These are phyloP conservation scores for Zelleria hepariella DNA, from an alignment of 2,888 invertebrate genomes.

Conservation along the genomic window DNA sequence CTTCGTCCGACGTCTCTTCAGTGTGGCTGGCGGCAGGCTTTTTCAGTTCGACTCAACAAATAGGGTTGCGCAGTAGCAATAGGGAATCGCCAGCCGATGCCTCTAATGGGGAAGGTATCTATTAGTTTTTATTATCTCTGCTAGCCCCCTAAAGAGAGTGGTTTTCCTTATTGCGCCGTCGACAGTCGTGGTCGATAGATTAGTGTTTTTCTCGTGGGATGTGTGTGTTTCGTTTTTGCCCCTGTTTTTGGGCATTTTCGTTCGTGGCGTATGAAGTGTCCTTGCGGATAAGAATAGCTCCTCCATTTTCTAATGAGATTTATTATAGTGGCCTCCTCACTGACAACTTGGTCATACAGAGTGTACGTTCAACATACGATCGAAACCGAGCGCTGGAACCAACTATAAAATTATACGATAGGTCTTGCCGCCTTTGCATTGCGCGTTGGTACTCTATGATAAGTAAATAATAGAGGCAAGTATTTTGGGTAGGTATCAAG, in stretches of 20 bases:
- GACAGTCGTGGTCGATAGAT: conserved; percentile 2
- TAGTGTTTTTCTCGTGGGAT: background rate
- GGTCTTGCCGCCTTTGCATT: no score
- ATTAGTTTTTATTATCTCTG: conserved; percentile 31
- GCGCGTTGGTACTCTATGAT: no score
- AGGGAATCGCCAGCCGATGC: background rate
- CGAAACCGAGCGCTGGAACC: no score
- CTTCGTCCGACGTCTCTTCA: no score
- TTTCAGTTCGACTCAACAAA: background rate
- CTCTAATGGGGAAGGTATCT: conserved; percentile 21
- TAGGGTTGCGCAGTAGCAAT: background rate
- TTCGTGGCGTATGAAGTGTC: background rate
- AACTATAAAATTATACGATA: no score
- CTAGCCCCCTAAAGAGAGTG: conserved; percentile 2
- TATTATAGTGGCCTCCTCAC: no score
- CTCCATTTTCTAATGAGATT: no score
- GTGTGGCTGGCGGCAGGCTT: no score
- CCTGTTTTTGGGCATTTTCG: background rate
- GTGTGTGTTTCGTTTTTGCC: background rate
- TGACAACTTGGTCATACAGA: no score
- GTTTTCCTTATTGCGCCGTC: conserved; percentile 3
- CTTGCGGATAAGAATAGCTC: background rate
- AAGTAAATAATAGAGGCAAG: no score
- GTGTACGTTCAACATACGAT: no score
- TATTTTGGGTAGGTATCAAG: no score